Evolutionary conservation across 2,888 invertebrate genomes (phyloP).

Genomic region (Noctua janthe): DNA sequence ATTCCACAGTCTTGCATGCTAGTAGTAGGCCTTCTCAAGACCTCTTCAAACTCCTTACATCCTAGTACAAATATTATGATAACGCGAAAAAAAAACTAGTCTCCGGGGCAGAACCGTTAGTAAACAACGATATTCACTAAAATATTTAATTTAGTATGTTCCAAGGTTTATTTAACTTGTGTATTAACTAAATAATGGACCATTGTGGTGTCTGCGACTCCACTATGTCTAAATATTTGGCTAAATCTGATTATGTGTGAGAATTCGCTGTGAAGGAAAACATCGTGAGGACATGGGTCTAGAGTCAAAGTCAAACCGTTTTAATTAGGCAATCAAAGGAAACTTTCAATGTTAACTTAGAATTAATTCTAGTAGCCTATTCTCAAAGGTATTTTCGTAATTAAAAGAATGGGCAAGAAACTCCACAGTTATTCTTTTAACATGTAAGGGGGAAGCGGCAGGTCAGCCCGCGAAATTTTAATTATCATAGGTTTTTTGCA

Average conservation of each 20-base stretch:
- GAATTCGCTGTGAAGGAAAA: slow-evolving; percentile 13
- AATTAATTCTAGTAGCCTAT: not conserved
- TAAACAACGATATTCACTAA: slow-evolving; percentile 4
- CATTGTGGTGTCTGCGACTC: slow-evolving; percentile 30
- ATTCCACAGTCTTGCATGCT: not conserved
- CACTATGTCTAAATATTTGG: slow-evolving; percentile 33
- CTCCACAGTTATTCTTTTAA: not conserved
- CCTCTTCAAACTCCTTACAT: slow-evolving; percentile 29
- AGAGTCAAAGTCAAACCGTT: not conserved
- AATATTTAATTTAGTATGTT: slow-evolving; percentile 38
- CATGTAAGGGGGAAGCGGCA: not conserved
- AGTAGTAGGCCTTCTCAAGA: not conserved
- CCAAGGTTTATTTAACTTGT: slow-evolving; percentile 44
- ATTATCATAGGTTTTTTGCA: no score
- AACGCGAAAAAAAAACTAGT: slow-evolving; percentile 28
- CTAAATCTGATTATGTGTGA: slow-evolving; percentile 23
- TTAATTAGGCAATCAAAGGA: not conserved
- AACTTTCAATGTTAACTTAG: not conserved
- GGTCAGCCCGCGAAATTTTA: no score
- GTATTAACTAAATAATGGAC: slow-evolving; percentile 29
- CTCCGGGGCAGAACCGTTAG: slow-evolving; percentile 46
- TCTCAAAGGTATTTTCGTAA: not conserved
- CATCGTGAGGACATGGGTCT: not conserved
- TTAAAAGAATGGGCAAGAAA: not conserved
- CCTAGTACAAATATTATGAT: slow-evolving; percentile 39